Evolutionary conservation across 2,113 vertebrate species (phyloP).

Genomic region (Rhinichthys klamathensis): DNA sequence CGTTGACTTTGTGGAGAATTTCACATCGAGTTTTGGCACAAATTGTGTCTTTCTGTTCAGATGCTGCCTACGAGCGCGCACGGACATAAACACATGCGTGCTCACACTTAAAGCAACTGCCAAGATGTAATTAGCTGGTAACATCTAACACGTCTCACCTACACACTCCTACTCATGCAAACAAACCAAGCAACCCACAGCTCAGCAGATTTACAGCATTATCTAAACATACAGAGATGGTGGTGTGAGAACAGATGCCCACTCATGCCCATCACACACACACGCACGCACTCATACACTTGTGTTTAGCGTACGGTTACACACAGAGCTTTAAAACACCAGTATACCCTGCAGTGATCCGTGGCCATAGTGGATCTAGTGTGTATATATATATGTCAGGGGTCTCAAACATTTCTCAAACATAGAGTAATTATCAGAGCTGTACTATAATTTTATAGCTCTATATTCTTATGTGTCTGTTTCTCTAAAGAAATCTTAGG

Average conservation of each 20-base stretch:
- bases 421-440: no score
- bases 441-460: background rate
- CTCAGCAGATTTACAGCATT: constrained; percentile 43
- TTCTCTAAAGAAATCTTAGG: no score
- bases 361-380: background rate
- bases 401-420: no score
- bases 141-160: constrained; percentile 60
- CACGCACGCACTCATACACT: background rate
- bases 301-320: constrained; percentile 6
- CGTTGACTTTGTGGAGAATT: constrained; percentile 12
- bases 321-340: background rate
- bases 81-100: constrained; percentile 39
- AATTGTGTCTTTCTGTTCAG: constrained; percentile 25
- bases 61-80: constrained; percentile 39
- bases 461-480: background rate
- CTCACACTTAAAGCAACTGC: constrained; percentile 49
- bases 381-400: background rate
- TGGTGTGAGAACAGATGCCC: constrained; percentile 32
- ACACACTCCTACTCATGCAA: constrained; percentile 59
- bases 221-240: constrained; percentile 38
- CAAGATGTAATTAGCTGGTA: constrained; percentile 62
- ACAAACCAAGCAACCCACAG: constrained; percentile 47
- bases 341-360: background rate
- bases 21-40: constrained; percentile 16
- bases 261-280: constrained; percentile 12